A percentile compares a stretch with the other conserved stretches of the same genome.
These are phyloP conservation scores for Melanophora roralis DNA, from an alignment of 2,888 invertebrate species.

Conservation along the genomic window DNA sequence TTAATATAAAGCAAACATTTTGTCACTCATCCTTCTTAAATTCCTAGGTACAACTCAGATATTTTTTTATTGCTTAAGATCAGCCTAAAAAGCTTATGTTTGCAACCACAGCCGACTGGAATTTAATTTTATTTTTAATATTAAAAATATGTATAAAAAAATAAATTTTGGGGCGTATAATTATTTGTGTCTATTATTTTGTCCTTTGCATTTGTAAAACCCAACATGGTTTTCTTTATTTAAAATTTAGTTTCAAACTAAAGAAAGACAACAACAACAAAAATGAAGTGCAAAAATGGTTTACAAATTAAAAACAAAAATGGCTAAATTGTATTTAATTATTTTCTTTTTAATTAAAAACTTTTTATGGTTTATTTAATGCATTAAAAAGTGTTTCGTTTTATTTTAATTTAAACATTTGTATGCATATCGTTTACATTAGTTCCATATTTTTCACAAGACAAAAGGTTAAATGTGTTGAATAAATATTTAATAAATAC, in stretches of 20 bases:
- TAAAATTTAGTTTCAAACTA: constrained; percentile 5
- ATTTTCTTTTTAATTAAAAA: constrained; percentile 24
- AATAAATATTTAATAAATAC: constrained; percentile 2
- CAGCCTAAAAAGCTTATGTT: too few relatives aligned
- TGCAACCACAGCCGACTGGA: too few relatives aligned
- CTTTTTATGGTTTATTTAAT: not conserved
- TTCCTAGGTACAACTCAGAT: too few relatives aligned
- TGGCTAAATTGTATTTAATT: constrained; percentile 19
- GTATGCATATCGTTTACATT: not conserved
- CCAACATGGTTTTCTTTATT: not conserved
- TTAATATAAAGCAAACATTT: too few relatives aligned
- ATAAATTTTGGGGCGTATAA: too few relatives aligned
- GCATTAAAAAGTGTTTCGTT: constrained; percentile 2
- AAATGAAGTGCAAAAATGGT: constrained; percentile 7
- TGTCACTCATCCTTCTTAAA: too few relatives aligned
- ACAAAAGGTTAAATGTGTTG: not conserved
- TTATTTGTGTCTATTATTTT: too few relatives aligned
- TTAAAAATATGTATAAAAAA: too few relatives aligned
- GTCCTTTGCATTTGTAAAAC: too few relatives aligned
- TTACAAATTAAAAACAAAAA: constrained; percentile 1
- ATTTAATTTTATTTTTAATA: too few relatives aligned
- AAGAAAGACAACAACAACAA: not conserved
- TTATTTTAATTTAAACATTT: constrained; percentile 16
- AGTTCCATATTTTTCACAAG: not conserved
- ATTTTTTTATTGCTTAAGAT: too few relatives aligned